Percentiles rank a stretch among this genome's conserved stretches.
Conservation (phyloP, 2,888 invertebrate genomes). For the Drosophila engyochracea region DNA sequence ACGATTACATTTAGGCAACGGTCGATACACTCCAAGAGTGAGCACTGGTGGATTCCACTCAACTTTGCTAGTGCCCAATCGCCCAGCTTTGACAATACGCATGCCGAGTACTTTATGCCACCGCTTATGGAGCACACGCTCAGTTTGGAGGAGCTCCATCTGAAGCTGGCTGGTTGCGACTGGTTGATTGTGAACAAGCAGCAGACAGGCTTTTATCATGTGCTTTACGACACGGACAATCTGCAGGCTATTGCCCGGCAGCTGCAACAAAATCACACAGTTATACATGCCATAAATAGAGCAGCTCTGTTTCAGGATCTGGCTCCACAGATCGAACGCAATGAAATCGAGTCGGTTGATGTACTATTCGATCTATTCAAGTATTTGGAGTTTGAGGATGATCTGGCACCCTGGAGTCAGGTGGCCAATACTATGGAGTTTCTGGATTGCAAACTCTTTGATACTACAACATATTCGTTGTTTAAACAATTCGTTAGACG, state of each 20-base stretch:
- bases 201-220: conserved; percentile 87
- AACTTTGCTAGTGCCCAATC: conserved; percentile 80
- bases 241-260: conserved; percentile 88
- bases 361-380: conserved; percentile 86
- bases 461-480: conserved; percentile 63
- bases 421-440: conserved; percentile 84
- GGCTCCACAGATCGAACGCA: conserved; percentile 87
- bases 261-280: conserved; percentile 88
- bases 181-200: conserved; percentile 85
- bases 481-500: conserved; percentile 76
- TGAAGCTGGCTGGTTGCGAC: conserved; percentile 71
- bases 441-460: conserved; percentile 66
- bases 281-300: conserved; percentile 91
- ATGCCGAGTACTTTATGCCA: conserved; percentile 81
- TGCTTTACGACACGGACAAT: conserved; percentile 89
- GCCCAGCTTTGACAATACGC: conserved; percentile 75
- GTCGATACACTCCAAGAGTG: conserved; percentile 64
- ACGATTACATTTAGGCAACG: conserved; percentile 87
- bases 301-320: conserved; percentile 95
- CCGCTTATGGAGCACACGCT: conserved; percentile 73
- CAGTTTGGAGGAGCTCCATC: conserved; percentile 64
- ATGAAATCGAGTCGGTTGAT: conserved; percentile 86
- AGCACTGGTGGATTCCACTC: conserved; percentile 83
- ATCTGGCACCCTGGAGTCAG: conserved; percentile 90
- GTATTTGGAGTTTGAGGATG: conserved; percentile 88